Evolutionary conservation across 1,140 invertebrate genomes (phyloP).

Genomic region (Magallana ariakensis): DNA sequence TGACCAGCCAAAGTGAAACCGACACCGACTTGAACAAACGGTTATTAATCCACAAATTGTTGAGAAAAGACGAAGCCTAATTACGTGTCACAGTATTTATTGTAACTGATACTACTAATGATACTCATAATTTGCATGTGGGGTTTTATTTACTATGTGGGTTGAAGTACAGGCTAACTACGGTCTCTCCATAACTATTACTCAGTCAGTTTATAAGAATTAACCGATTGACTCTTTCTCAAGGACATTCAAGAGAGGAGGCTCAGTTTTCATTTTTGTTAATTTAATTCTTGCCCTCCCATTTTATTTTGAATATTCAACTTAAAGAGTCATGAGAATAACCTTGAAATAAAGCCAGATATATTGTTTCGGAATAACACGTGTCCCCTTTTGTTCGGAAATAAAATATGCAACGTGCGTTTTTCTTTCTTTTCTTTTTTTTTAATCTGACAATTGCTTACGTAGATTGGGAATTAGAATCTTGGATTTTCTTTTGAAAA

Average conservation of each 20-base stretch:
- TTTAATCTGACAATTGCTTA: not conserved
- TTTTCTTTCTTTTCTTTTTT: not conserved
- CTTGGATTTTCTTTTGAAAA: not conserved
- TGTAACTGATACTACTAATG: slow-evolving; percentile 19
- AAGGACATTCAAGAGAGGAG: too few species aligned
- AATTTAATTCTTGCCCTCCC: too few species aligned
- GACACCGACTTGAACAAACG: not conserved
- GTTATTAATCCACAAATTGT: not conserved
- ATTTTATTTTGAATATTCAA: too few species aligned
- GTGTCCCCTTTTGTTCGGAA: too few species aligned
- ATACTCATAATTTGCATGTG: slow-evolving; percentile 21
- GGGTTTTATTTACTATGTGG: slow-evolving; percentile 16
- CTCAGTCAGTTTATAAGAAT: too few species aligned
- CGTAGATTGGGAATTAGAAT: not conserved
- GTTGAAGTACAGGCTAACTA: not conserved
- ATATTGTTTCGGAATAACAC: too few species aligned
- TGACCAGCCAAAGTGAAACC: not conserved
- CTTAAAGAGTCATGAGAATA: too few species aligned
- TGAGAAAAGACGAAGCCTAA: slow-evolving; percentile 3
- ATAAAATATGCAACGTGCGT: not conserved
- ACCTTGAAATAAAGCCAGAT: too few species aligned
- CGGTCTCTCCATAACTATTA: too few species aligned
- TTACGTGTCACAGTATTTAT: not conserved
- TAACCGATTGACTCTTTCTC: too few species aligned
- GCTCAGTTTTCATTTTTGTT: too few species aligned